Base-by-base conservation (phyloP, 2,113 vertebrate genomes). In the Tachuris rubrigastra region DNA sequence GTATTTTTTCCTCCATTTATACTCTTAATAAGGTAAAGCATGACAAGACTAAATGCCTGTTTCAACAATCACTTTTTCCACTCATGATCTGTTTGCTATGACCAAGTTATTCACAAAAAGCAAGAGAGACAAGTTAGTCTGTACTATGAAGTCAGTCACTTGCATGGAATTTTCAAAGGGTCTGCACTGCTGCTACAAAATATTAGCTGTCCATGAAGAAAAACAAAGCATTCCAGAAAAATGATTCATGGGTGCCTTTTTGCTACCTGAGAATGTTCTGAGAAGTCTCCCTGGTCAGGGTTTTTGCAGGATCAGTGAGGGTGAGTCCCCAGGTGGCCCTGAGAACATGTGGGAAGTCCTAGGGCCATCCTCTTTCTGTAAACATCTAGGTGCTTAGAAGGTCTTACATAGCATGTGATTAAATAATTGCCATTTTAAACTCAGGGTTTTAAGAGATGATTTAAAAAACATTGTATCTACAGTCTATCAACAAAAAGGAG, bases 401-500 rank as follows among this genome's bases (percentile, higher is more conserved):
- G 3, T 62, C 52, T 53, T 39, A 28, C 3, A 8, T 2, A 14
- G 30, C 14, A 10, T 10, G 18, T 31, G 5, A 39, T 60, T 25
- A 60, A 85, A 65, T 14, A 73, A 49, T 3, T 49, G 16, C 1
- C 1, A 49, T 85, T 85, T 80, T 52, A 80, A 79, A 69, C 22
- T 35, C 0, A 0, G 1, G 3, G 12, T 90, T 81, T 75, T 62
- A 78, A 37, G 12, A 50, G 30, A 22, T 22, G 2, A 13, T 24
- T 85, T 85, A 71, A 41, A 30, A 78, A 89, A 68, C 4, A 6
- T 65, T 30, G 8, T 33, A 28, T 65, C 20, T 37, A 4, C 30
- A 5, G 7, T 68, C 30, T 49, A 78, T n/a, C 39, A 68, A 41
- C 23, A 59, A 72, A 91, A 75, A 0, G 1, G 24, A 65, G 7